Percentiles rank a stretch among this genome's conserved stretches.
phyloP scores from a whole-genome alignment of 2,113 vertebrate genomes.

The Fregetta grallaria region DNA sequence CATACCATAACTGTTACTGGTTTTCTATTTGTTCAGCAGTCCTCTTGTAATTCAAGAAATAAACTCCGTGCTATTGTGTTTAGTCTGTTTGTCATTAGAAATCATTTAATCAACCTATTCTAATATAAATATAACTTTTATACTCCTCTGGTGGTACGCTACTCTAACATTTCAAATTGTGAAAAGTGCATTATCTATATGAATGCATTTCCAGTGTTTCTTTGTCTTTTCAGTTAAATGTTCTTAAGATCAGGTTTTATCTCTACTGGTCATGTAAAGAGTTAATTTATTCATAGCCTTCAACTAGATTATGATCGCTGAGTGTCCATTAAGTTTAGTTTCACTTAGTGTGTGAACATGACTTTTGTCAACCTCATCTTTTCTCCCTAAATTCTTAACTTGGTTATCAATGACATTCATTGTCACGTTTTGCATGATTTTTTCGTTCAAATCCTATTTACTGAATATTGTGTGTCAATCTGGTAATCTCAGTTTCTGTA shows the following conservation, averaged over 20 bases:
- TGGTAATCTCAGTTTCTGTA: not conserved
- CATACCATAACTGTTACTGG: not conserved
- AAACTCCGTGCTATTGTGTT: not conserved
- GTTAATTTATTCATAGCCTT: not conserved
- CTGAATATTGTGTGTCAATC: not conserved
- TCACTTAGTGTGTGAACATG: not conserved
- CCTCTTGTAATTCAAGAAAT: not conserved
- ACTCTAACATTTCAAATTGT: not conserved
- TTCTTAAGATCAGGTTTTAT: not conserved
- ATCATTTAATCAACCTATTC: not conserved
- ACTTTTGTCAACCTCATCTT: not conserved
- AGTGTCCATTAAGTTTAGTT: not conserved
- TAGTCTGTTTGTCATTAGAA: not conserved
- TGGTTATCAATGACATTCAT: not conserved
- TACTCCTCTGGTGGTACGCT: not conserved
- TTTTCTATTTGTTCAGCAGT: not conserved
- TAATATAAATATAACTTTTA: not conserved
- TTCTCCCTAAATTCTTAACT: not conserved
- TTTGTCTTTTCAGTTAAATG: not conserved
- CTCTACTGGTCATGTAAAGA: not conserved
- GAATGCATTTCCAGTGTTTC: not conserved
- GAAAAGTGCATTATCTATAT: not conserved
- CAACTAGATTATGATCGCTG: not conserved
- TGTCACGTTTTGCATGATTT: not conserved
- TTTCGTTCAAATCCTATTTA: not conserved